These are phyloP conservation scores for Prionace glauca DNA, from an alignment of 2,797 vertebrate species.

Conservation along the genomic window DNA sequence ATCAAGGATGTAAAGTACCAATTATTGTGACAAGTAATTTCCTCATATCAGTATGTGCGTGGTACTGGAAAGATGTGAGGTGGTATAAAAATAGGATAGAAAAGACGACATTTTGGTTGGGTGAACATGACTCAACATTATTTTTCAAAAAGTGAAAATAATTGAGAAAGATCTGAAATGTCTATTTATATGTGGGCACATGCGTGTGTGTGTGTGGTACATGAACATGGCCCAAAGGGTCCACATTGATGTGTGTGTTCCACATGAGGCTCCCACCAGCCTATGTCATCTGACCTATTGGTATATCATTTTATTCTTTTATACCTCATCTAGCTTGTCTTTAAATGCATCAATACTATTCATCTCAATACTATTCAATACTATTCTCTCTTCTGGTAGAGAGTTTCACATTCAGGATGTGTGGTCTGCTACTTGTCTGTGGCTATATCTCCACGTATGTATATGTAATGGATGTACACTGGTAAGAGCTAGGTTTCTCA, in stretches of 20 bases:
- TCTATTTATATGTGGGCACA: background rate
- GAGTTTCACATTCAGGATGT: background rate
- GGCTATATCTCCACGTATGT: background rate
- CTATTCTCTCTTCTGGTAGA: background rate
- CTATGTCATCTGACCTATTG: background rate
- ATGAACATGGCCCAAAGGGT: background rate
- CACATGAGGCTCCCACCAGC: background rate
- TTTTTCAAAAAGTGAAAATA: slow-evolving; percentile 1
- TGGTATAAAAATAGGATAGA: slow-evolving; percentile 21
- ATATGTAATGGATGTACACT: background rate
- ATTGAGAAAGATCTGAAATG: background rate
- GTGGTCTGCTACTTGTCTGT: background rate
- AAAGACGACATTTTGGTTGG: slow-evolving; percentile 13
- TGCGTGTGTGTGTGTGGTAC: background rate
- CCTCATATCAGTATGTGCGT: slow-evolving; percentile 28
- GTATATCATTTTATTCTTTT: background rate
- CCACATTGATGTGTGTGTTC: background rate
- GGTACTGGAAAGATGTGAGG: background rate
- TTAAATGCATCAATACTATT: background rate
- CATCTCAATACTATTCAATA: too few species aligned
- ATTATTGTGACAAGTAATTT: slow-evolving; percentile 41
- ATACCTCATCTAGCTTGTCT: background rate
- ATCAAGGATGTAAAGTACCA: slow-evolving; percentile 39
- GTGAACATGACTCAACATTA: slow-evolving; percentile 32
- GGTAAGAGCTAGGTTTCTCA: background rate